These are phyloP conservation scores for Lepidochrysops patricia DNA, from an alignment of 2,888 invertebrate genomes.

Conservation along the genomic window DNA sequence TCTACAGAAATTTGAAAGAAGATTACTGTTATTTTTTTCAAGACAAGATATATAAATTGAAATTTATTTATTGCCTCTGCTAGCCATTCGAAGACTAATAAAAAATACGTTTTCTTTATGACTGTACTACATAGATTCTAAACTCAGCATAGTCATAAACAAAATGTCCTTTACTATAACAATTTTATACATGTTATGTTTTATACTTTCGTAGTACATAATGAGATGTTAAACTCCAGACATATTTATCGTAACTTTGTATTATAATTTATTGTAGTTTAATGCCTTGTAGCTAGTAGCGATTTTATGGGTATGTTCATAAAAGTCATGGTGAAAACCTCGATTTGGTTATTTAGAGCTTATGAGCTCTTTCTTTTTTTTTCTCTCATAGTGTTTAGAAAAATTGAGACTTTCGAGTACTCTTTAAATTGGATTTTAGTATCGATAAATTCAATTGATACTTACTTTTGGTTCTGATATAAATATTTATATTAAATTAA, in stretches of 20 bases:
- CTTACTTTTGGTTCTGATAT: no score
- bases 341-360: no score
- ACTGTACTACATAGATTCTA: slow-evolving; percentile 1
- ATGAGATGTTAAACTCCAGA: neutral
- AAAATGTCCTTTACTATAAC: neutral
- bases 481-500: no score
- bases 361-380: no score
- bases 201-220: neutral
- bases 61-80: slow-evolving; percentile 1
- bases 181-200: neutral
- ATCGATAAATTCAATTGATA: neutral
- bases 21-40: no score
- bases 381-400: no score
- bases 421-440: neutral
- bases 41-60: neutral
- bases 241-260: neutral
- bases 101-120: slow-evolving; percentile 9
- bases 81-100: neutral
- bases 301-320: neutral
- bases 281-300: neutral
- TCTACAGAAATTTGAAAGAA: no score
- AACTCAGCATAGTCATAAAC: neutral
- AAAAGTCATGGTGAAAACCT: neutral
- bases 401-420: no score
- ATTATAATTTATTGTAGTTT: neutral